A percentile compares a stretch with the other conserved stretches of the same genome.
These are phyloP conservation scores for Sarcophaga caerulescens DNA, from an alignment of 2,888 invertebrate species.

Conservation along the genomic window DNA sequence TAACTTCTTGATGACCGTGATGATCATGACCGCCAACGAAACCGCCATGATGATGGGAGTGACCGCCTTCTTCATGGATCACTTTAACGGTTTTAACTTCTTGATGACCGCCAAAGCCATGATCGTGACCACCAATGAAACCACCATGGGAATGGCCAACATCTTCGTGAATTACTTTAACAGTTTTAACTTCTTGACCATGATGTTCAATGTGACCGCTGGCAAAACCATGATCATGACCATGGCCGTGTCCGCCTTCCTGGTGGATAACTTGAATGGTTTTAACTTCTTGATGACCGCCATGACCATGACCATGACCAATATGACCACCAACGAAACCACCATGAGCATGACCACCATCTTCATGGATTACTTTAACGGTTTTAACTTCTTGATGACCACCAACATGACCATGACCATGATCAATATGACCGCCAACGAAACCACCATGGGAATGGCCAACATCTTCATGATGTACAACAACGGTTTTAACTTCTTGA, in stretches of 20 bases:
- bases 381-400: slow-evolving; percentile 55
- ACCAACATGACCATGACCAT: slow-evolving; percentile 52
- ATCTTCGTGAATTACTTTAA: slow-evolving; percentile 50
- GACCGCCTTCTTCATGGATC: slow-evolving; percentile 63
- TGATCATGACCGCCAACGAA: slow-evolving; percentile 62
- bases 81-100: slow-evolving; percentile 73
- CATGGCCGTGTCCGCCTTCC: background rate
- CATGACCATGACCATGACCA: slow-evolving; percentile 6
- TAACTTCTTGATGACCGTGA: slow-evolving; percentile 56
- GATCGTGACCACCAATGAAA: slow-evolving; percentile 19
- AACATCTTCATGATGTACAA: slow-evolving; percentile 73
- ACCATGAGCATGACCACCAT: slow-evolving; percentile 53
- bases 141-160: slow-evolving; percentile 1
- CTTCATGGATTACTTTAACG: slow-evolving; percentile 49
- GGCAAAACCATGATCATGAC: slow-evolving; percentile 1
- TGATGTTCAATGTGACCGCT: slow-evolving; percentile 16
- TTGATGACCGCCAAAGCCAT: slow-evolving; percentile 62
- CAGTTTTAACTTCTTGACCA: slow-evolving; percentile 48
- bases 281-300: slow-evolving; percentile 51
- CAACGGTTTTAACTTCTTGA: slow-evolving; percentile 72
- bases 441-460: slow-evolving; percentile 42
- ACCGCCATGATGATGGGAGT: slow-evolving; percentile 44
- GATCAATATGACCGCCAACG: slow-evolving; percentile 38
- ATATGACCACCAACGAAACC: slow-evolving; percentile 18
- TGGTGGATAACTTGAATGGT: slow-evolving; percentile 46